Conservation (phyloP, 2,113 vertebrate species). For the Apaloderma vittatum region DNA sequence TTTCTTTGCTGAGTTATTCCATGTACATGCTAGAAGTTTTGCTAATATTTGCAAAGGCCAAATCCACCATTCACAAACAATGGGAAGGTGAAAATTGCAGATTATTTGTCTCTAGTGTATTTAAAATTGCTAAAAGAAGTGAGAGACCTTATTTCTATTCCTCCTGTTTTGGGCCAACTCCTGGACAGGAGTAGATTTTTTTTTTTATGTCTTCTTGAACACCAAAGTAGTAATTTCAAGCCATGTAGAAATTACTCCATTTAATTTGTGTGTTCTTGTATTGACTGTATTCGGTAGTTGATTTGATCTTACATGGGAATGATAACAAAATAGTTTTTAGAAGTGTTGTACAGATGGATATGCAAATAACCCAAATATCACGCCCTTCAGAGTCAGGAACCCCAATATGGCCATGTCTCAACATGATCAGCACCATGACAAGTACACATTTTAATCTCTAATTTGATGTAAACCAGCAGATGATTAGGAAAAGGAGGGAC, state of each 20-base stretch:
- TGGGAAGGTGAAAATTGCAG: constrained; percentile 35
- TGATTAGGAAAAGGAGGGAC: background rate
- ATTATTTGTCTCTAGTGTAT: constrained; percentile 16
- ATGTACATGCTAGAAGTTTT: constrained; percentile 12
- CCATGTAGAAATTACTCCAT: background rate
- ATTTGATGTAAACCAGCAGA: background rate
- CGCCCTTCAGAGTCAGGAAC: background rate
- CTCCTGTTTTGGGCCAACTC: background rate
- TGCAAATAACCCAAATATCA: background rate
- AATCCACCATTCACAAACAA: background rate
- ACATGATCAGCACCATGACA: accelerated
- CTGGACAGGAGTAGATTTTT: background rate
- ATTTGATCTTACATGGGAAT: background rate
- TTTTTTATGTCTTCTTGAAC: background rate
- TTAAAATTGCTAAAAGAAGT: background rate
- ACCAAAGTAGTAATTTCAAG: background rate
- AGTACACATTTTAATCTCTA: background rate
- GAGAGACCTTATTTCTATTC: background rate
- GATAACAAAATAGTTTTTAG: background rate
- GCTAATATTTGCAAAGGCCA: constrained; percentile 33
- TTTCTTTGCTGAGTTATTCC: constrained; percentile 74
- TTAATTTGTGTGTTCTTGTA: background rate
- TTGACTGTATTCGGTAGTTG: background rate
- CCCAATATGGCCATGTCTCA: background rate
- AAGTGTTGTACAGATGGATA: accelerated